A percentile compares a stretch with the other conserved stretches of the same genome.
These are phyloP conservation scores for Oxystoma pomonae DNA, from an alignment of 2,888 invertebrate species.

Conservation along the genomic window DNA sequence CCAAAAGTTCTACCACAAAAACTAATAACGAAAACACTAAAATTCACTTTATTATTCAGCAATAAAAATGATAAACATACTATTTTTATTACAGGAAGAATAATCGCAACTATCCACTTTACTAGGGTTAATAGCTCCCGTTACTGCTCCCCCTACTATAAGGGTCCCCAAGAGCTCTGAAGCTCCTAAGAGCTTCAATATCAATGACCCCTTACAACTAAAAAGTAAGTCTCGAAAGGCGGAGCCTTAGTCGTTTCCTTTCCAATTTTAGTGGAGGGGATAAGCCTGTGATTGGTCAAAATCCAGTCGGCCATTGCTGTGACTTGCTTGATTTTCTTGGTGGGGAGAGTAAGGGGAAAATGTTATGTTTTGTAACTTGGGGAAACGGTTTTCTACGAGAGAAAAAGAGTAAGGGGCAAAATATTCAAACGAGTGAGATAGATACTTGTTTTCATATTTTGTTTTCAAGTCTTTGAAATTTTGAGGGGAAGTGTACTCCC, in stretches of 20 bases:
- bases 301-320: background rate
- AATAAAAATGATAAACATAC: too few species aligned
- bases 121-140: too few species aligned
- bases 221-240: background rate
- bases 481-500: background rate
- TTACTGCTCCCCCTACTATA: too few species aligned
- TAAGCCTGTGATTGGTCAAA: background rate
- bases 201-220: background rate
- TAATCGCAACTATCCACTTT: too few species aligned
- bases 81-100: too few species aligned
- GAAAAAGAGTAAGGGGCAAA: background rate
- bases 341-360: background rate
- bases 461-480: background rate
- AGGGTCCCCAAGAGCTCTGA: background rate
- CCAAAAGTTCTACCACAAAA: too few species aligned
- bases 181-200: background rate
- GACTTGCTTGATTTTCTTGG: background rate
- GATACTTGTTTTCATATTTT: background rate
- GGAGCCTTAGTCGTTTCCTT: background rate
- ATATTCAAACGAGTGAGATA: background rate
- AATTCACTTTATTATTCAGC: too few species aligned
- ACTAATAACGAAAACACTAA: too few species aligned
- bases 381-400: background rate
- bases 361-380: background rate
- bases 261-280: too few species aligned